These are phyloP conservation scores for Halcyon badia DNA, from an alignment of 2,797 vertebrate species.

Conservation along the genomic window DNA sequence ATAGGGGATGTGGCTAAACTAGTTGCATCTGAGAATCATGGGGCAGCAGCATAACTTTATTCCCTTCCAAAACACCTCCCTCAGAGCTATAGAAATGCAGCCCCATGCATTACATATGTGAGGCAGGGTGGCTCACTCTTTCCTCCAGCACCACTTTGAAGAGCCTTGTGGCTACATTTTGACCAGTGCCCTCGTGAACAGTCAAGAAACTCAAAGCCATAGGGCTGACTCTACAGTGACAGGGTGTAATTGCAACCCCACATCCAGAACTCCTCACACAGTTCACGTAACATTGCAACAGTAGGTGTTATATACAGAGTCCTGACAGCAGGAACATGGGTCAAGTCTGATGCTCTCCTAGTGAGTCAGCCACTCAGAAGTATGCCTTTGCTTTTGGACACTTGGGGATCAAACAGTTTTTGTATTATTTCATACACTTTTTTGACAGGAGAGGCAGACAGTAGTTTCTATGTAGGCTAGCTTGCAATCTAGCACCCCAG, in stretches of 20 bases:
- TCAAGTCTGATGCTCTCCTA: accelerated
- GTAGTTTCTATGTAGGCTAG: not conserved
- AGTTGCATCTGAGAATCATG: not conserved
- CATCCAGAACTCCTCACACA: not conserved
- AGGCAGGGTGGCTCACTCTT: accelerated
- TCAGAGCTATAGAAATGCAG: not conserved
- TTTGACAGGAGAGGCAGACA: not conserved
- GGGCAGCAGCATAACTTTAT: not conserved
- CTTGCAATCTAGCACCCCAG: accelerated
- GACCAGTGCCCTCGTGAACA: accelerated
- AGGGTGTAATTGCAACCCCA: not conserved
- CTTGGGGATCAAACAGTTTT: not conserved
- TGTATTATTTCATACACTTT: not conserved
- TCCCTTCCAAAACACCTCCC: not conserved
- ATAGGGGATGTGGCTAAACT: accelerated
- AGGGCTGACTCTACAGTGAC: not conserved
- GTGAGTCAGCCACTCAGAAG: not conserved
- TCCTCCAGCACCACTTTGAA: not conserved
- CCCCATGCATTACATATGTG: accelerated
- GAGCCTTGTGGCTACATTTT: not conserved
- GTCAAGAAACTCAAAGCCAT: not conserved
- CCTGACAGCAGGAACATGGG: not conserved
- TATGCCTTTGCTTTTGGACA: not conserved
- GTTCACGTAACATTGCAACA: not conserved
- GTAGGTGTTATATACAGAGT: not conserved